A percentile compares a stretch with the other conserved stretches of the same genome.
phyloP scores from a whole-genome alignment of 2,113 vertebrate species.

The Neogobius melanostomus region DNA sequence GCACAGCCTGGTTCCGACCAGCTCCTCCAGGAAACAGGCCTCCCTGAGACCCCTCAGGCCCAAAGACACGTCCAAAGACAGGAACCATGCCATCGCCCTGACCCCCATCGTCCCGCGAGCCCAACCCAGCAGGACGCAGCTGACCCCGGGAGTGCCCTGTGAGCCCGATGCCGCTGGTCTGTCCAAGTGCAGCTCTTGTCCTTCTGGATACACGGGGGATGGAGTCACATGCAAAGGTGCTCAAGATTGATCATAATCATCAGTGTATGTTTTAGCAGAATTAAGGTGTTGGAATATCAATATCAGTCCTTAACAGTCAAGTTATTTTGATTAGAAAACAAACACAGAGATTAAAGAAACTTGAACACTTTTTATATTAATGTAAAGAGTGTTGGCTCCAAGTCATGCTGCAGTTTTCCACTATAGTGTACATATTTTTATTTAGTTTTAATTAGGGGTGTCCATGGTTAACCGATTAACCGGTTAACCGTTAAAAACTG shows the following conservation, averaged over 20 bases:
- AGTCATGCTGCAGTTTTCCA: no score
- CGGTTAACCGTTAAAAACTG: no score
- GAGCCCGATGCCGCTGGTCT: conserved; percentile 66
- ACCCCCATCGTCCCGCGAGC: conserved; percentile 34
- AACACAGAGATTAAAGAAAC: no score
- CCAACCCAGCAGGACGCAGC: conserved; percentile 19
- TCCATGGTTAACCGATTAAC: no score
- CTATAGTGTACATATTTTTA: no score
- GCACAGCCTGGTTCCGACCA: conserved; percentile 8
- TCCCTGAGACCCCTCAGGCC: conserved; percentile 31
- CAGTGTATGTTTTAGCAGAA: no score
- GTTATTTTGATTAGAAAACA: no score
- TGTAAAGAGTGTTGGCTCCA: no score
- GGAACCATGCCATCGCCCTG: conserved; percentile 43
- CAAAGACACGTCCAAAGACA: conserved; percentile 39
- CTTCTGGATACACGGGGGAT: conserved; percentile 82
- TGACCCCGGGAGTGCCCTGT: conserved; percentile 74
- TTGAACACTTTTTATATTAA: no score
- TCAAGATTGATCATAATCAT: background rate
- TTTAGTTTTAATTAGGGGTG: no score
- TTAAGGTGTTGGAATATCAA: no score
- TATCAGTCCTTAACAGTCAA: no score
- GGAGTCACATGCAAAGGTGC: conserved; percentile 85
- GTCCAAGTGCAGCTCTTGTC: conserved; percentile 81
- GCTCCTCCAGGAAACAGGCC: conserved; percentile 33